Conservation (phyloP, 2,888 invertebrate genomes). For the Zele albiditarsus region DNA sequence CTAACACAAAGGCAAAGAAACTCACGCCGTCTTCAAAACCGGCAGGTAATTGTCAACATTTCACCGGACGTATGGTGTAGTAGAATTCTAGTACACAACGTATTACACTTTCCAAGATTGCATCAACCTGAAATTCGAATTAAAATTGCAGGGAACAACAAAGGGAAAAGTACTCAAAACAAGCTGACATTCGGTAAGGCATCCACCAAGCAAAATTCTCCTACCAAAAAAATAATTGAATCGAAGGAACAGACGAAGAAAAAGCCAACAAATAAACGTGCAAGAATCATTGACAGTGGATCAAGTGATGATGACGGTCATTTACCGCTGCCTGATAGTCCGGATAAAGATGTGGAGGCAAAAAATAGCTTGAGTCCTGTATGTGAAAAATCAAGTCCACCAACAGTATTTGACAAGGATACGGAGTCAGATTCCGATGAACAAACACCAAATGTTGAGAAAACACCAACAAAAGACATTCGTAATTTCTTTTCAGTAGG, state of each 20-base stretch:
- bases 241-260: slow-evolving; percentile 43
- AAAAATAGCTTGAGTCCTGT: slow-evolving; percentile 45
- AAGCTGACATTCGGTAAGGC: slow-evolving; percentile 40
- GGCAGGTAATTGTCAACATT: slow-evolving; percentile 37
- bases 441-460: slow-evolving; percentile 32
- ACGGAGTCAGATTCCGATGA: slow-evolving; percentile 45
- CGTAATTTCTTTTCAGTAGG: slow-evolving; percentile 60
- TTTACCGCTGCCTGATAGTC: slow-evolving; percentile 54
- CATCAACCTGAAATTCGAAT: too few species aligned
- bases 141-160: neutral
- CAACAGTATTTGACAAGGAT: slow-evolving; percentile 43
- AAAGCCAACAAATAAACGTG: slow-evolving; percentile 54
- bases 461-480: slow-evolving; percentile 54
- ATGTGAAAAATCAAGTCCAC: slow-evolving; percentile 34
- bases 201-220: slow-evolving; percentile 28
- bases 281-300: slow-evolving; percentile 57
- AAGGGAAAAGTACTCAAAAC: slow-evolving; percentile 20
- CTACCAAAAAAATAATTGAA: slow-evolving; percentile 49
- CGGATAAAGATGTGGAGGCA: slow-evolving; percentile 52
- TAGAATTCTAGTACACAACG: too few species aligned
- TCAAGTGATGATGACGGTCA: slow-evolving; percentile 70
- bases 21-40: slow-evolving; percentile 36
- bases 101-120: too few species aligned
- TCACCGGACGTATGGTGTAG: neutral
- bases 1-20: slow-evolving; percentile 34